phyloP scores from a whole-genome alignment of 2,888 invertebrate genomes.

The Cantharis lateralis region DNA sequence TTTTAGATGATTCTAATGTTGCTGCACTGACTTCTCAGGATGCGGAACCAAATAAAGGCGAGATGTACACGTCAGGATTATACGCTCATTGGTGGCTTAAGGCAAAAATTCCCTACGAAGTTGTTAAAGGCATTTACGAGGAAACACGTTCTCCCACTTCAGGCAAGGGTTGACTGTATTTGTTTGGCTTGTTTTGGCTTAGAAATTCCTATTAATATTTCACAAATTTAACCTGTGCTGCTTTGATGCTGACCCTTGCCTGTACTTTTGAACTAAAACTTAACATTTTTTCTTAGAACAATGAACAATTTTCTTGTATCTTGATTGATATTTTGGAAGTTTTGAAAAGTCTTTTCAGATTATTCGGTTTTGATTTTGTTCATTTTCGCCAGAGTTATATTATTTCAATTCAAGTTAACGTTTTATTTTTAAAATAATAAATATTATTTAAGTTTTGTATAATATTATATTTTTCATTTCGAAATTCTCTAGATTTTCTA shows the following conservation, averaged over 20 bases:
- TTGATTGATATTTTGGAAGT: no score
- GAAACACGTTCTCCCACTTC: slow-evolving; percentile 49
- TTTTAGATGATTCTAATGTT: slow-evolving; percentile 26
- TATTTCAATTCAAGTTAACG: no score
- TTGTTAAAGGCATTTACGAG: slow-evolving; percentile 57
- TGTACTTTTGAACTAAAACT: slow-evolving; percentile 10
- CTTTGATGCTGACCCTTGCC: slow-evolving; percentile 28
- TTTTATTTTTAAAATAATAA: no score
- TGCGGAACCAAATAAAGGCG: slow-evolving; percentile 54
- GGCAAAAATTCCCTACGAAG: slow-evolving; percentile 74
- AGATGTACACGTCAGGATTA: slow-evolving; percentile 79
- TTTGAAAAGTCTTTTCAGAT: no score
- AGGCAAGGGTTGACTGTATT: slow-evolving; percentile 54
- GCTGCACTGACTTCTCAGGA: background rate
- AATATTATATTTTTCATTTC: no score
- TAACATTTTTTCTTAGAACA: background rate
- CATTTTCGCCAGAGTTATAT: no score
- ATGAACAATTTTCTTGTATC: background rate
- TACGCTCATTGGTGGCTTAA: slow-evolving; percentile 95
- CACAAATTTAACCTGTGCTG: slow-evolving; percentile 18
- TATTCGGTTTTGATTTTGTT: no score
- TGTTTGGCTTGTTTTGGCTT: slow-evolving; percentile 22
- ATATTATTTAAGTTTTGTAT: no score
- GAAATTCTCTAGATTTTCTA: background rate
- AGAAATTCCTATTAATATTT: slow-evolving; percentile 7